A percentile compares a stretch with the other conserved stretches of the same genome.
Conservation (phyloP, 2,113 vertebrate species). For the Corythornis cristatus region DNA sequence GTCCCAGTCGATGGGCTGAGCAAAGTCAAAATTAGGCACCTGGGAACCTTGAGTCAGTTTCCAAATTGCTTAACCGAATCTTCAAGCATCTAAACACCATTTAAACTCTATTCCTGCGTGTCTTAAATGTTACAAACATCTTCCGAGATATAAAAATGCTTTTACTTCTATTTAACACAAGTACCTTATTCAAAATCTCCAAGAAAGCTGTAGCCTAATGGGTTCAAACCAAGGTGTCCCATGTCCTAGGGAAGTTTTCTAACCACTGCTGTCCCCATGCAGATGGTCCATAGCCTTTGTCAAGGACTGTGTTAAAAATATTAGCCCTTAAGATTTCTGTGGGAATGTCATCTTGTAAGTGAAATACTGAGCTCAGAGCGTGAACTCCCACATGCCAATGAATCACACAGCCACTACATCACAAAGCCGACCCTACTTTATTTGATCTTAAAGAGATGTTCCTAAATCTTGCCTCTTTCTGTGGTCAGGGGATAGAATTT, state of each 20-base stretch:
- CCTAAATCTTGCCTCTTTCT: slow-evolving; percentile 57
- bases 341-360: neutral
- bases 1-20: neutral
- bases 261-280: neutral
- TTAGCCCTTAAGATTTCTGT: neutral
- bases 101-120: neutral
- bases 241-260: neutral
- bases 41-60: neutral
- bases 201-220: neutral
- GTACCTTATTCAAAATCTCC: neutral
- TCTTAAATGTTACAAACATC: neutral
- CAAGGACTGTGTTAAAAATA: neutral
- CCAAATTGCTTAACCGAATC: neutral
- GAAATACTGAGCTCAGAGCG: neutral
- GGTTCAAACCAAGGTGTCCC: neutral
- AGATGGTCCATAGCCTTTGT: neutral
- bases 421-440: slow-evolving; percentile 8
- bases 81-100: slow-evolving; percentile 2
- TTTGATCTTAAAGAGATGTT: slow-evolving; percentile 21
- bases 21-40: neutral
- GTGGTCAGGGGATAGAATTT: slow-evolving; percentile 44
- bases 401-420: neutral
- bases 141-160: neutral
- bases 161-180: neutral
- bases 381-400: neutral